Evolutionary conservation across 2,888 invertebrate genomes (phyloP), one percentile per base, ranked within the genome.

Genomic region (Prosapia bicincta): DNA sequence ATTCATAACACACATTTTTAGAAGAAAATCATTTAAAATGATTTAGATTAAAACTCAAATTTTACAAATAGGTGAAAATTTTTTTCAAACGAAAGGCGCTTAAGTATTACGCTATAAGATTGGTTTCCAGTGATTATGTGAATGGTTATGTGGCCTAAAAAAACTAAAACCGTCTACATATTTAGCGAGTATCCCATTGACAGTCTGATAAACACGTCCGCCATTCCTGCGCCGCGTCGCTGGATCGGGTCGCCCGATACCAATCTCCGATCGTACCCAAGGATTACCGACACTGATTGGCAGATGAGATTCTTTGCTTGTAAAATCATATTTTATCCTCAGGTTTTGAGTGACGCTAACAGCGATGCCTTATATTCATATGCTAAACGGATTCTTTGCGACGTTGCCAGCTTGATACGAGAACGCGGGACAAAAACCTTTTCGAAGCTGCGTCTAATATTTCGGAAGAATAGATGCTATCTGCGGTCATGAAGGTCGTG

Each of bases 251-350:
- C 20, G 5, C 20, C 20, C 20, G 54, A 54, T 54, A 54, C 54
- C 13, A 5, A 54, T 54, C 54, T 54, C 20, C 7, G 54, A 54
- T 54, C 54, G n/a, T 54, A 1, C 54, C 20, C n/a, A 54, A 54
- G 54, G 54, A 54, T 54, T 54, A 54, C 54, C n/a, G 54, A 54
- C 54, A 54, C 54, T 54, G 54, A 54, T 54, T 54, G 54, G 54
- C 54, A 54, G 54, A 54, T 54, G 54, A 54, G 54, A 20, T 54
- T 54, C 54, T 54, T 54, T 20, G 20, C 20, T 54, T 54, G 13
- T 38, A 54, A 54, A 54, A 54, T 54, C 54, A 54, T 54, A 54
- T 54, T 54, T 54, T 54, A 54, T 54, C 54, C 54, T 54, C 54
- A 9, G 7, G 54, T 54, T 54, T 20, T 54, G 54, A 54, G 5